phyloP scores from a whole-genome alignment of 1,140 invertebrate genomes.

The Pseudoatta argentina region DNA sequence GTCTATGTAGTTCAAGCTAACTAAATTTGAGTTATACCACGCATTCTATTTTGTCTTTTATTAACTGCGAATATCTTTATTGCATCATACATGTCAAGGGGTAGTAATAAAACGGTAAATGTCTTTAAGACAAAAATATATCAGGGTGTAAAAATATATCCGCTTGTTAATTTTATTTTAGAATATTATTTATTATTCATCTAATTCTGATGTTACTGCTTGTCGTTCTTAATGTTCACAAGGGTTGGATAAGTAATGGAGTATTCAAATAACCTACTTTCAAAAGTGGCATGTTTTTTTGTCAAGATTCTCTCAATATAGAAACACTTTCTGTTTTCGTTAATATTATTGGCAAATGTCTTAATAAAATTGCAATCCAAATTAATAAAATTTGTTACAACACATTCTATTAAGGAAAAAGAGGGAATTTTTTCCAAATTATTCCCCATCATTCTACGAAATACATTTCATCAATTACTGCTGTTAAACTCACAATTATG shows the following conservation, averaged over 20 bases:
- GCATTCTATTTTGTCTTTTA: neutral
- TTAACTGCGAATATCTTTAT: neutral
- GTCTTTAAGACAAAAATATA: constrained; percentile 7
- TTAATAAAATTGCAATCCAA: constrained; percentile 45
- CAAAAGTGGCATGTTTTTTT: constrained; percentile 34
- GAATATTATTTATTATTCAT: constrained; percentile 20
- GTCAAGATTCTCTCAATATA: neutral
- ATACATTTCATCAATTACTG: too few relatives aligned
- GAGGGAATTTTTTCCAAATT: neutral
- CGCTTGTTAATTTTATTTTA: neutral
- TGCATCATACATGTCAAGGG: neutral
- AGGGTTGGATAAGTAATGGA: constrained; percentile 36
- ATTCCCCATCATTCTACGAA: neutral
- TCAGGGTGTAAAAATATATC: too few relatives aligned
- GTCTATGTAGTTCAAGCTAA: neutral
- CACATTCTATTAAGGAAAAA: neutral
- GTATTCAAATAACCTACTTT: constrained; percentile 62
- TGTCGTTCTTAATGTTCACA: constrained; percentile 33
- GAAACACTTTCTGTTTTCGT: constrained; percentile 21
- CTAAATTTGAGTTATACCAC: neutral
- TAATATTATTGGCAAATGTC: constrained; percentile 12
- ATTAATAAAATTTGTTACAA: constrained; percentile 12
- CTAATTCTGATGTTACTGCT: constrained; percentile 42
- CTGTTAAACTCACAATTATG: neutral
- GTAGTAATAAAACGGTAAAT: constrained; percentile 25